Evolutionary conservation across 64 coral and sea anemone species (phyloP).

Genomic region (Cladopsammia gracilis): DNA sequence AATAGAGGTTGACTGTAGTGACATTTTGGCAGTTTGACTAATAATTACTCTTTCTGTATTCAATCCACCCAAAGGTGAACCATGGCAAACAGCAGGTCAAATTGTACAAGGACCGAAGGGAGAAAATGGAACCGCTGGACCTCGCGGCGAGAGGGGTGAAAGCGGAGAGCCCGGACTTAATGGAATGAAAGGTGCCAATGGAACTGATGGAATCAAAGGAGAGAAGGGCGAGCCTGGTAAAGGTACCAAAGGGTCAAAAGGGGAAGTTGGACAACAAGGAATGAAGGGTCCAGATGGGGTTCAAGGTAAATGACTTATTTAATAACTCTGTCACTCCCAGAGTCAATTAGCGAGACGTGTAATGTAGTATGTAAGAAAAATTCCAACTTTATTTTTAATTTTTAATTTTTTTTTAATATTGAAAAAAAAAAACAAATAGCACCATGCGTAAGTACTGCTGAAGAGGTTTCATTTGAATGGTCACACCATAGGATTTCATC

Average conservation of each 20-base stretch:
- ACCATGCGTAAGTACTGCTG: too few relatives aligned
- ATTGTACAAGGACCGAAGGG: not conserved
- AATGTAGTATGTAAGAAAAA: too few relatives aligned
- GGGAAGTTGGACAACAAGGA: constrained; percentile 19
- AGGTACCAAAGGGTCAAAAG: constrained; percentile 3
- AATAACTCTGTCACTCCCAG: too few relatives aligned
- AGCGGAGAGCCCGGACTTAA: constrained; percentile 24
- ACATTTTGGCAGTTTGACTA: too few relatives aligned
- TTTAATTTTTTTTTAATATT: too few relatives aligned
- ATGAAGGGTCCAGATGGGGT: not conserved
- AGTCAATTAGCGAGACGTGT: too few relatives aligned
- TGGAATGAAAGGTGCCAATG: constrained; percentile 5
- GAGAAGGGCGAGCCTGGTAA: constrained; percentile 8
- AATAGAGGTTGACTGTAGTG: too few relatives aligned
- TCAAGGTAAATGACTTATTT: not conserved
- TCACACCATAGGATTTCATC: too few relatives aligned
- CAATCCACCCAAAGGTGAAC: not conserved
- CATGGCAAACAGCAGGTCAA: not conserved
- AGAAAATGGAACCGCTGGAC: constrained; percentile 28
- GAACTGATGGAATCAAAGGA: constrained; percentile 39
- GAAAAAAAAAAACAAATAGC: too few relatives aligned
- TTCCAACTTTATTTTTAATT: too few relatives aligned
- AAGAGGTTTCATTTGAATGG: too few relatives aligned
- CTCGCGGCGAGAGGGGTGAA: constrained; percentile 48
- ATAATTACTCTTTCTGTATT: not conserved